Conservation (phyloP, 2,113 vertebrate species). For the Pygathrix nemaeus region DNA sequence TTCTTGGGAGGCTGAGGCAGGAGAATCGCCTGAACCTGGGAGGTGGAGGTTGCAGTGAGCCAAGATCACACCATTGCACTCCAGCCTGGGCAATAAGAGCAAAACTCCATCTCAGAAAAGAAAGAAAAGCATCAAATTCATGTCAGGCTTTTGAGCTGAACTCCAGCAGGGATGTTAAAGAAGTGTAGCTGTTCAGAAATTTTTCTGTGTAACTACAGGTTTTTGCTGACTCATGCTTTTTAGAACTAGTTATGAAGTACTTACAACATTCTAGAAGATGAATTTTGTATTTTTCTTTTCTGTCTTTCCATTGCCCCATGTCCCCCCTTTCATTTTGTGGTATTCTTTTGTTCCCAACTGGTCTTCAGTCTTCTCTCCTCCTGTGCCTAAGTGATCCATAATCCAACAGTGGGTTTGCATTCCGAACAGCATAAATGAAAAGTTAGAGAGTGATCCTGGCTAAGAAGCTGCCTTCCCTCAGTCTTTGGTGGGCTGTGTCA, state of each 20-base stretch:
- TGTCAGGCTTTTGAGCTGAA: conserved; percentile 14
- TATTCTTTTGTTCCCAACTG: not conserved
- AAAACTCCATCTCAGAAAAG: too few species aligned
- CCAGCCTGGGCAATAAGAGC: too few species aligned
- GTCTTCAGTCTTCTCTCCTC: not conserved
- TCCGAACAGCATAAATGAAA: not conserved
- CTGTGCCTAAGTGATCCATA: not conserved
- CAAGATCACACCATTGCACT: too few species aligned
- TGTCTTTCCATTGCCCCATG: not conserved
- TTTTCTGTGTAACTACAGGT: not conserved
- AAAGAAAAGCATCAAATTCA: not conserved
- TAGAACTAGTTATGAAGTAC: not conserved
- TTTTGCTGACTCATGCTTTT: not conserved
- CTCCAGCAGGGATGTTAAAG: not conserved
- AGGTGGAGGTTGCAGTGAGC: too few species aligned
- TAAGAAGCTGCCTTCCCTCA: not conserved
- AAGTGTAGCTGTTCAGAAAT: not conserved
- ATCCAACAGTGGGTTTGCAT: not conserved
- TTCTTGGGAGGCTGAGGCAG: too few species aligned
- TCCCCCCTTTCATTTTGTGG: not conserved
- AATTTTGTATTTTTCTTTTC: not conserved
- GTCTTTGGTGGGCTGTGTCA: not conserved
- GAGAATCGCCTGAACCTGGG: too few species aligned
- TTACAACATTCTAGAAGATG: not conserved
- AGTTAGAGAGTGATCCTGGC: not conserved